Evolutionary conservation across 2,113 vertebrate genomes (phyloP).

Genomic region (Cardinalis cardinalis): DNA sequence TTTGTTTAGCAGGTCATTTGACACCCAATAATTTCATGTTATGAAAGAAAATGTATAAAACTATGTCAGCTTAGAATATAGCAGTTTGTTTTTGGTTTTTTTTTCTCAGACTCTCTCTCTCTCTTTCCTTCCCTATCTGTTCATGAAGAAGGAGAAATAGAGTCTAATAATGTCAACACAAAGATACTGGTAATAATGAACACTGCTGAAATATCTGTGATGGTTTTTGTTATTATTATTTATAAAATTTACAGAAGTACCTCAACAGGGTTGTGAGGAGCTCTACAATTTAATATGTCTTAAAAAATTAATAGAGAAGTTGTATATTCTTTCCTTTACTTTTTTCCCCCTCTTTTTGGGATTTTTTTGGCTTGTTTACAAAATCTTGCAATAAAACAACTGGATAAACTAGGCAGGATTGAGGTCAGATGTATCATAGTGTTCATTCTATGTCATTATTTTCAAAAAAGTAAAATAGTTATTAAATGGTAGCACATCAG

Average conservation of each 20-base stretch:
- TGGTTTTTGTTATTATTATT: neutral
- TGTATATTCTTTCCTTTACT: rapidly evolving
- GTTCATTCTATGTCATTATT: neutral
- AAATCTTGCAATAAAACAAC: neutral
- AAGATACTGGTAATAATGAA: neutral
- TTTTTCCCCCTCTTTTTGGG: rapidly evolving
- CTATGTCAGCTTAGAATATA: neutral
- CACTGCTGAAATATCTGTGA: neutral
- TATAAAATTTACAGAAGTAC: neutral
- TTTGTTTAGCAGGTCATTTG: conserved; percentile 48
- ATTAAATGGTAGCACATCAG: neutral
- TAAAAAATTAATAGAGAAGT: neutral
- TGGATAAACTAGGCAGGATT: neutral
- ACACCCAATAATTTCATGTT: conserved; percentile 15
- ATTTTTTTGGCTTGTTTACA: neutral
- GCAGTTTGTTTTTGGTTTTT: rapidly evolving
- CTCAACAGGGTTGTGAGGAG: neutral
- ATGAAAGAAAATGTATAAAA: neutral
- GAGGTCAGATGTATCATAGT: neutral
- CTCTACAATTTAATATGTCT: neutral
- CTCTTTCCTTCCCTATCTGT: neutral
- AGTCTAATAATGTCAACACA: neutral
- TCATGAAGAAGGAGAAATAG: neutral
- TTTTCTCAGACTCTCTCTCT: neutral
- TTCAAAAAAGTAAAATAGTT: neutral